Evolutionary conservation across 2,888 invertebrate species (phyloP).

Genomic region (Neoitamus cyanurus): DNA sequence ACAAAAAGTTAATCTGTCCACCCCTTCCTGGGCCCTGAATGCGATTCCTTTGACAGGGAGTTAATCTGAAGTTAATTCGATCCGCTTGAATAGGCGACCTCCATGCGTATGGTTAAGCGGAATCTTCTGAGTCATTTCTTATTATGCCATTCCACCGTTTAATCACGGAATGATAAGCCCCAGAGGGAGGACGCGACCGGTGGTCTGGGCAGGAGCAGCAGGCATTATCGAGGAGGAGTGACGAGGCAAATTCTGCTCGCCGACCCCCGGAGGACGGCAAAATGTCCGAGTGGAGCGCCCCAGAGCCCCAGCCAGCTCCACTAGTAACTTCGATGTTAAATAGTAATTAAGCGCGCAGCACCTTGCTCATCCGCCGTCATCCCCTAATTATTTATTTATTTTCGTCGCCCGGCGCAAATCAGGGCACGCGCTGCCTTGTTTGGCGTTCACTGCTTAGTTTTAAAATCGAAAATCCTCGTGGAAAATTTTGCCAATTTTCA

Average conservation of each 20-base stretch:
- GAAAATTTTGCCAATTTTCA: constrained; percentile 67
- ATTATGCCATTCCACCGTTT: constrained; percentile 43
- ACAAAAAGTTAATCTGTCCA: constrained; percentile 46
- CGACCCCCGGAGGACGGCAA: not conserved
- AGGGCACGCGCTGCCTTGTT: constrained; percentile 42
- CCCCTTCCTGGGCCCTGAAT: constrained; percentile 38
- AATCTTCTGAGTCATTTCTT: constrained; percentile 50
- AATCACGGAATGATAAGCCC: constrained; percentile 47
- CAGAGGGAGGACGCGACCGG: constrained; percentile 10
- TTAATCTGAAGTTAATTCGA: constrained; percentile 53
- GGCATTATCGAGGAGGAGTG: not conserved
- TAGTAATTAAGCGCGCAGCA: not conserved
- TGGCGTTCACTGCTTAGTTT: constrained; percentile 47
- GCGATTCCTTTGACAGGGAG: constrained; percentile 46
- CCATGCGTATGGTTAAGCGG: constrained; percentile 10
- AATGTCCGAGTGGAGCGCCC: not conserved
- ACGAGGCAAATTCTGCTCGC: not conserved
- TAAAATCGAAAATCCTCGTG: constrained; percentile 64
- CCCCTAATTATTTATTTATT: constrained; percentile 45
- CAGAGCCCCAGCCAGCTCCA: not conserved
- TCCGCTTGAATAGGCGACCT: constrained; percentile 49
- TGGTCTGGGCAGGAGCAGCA: not conserved
- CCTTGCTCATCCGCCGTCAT: constrained; percentile 23
- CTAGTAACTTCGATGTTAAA: not conserved
- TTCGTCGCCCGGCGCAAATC: constrained; percentile 29